Conservation (phyloP, 2,888 invertebrate genomes). For the Diarsia rubi region DNA sequence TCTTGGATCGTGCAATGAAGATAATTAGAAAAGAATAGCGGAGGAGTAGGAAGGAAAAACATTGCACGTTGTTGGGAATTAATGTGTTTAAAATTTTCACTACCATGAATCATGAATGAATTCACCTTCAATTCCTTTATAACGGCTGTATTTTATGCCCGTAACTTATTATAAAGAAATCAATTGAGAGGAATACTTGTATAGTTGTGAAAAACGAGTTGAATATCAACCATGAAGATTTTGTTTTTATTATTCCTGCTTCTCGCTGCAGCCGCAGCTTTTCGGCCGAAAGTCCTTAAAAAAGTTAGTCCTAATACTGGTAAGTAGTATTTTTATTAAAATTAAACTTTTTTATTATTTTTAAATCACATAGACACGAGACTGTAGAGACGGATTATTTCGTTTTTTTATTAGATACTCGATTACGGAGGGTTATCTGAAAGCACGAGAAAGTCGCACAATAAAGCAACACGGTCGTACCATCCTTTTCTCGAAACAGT, state of each 20-base stretch:
- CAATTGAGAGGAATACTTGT: background rate
- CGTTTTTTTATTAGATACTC: too few relatives aligned
- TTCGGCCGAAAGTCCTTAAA: fast-evolving
- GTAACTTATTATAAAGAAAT: background rate
- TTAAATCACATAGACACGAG: too few relatives aligned
- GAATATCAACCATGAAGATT: slow-evolving; percentile 26
- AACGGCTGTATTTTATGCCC: background rate
- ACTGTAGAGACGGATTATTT: too few relatives aligned
- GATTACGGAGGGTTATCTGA: too few relatives aligned
- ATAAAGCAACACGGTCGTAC: too few relatives aligned
- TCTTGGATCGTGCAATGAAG: too few relatives aligned
- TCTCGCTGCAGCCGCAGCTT: background rate
- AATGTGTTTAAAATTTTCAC: too few relatives aligned
- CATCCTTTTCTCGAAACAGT: too few relatives aligned
- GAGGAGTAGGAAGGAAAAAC: too few relatives aligned
- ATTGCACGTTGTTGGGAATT: too few relatives aligned
- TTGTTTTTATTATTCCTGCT: slow-evolving; percentile 29
- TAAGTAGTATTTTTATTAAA: slow-evolving; percentile 4
- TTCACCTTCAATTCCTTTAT: background rate
- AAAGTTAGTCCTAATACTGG: background rate
- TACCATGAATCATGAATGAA: slow-evolving; percentile 13
- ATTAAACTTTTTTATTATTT: background rate
- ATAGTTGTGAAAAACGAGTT: background rate
- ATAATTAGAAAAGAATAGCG: too few relatives aligned
- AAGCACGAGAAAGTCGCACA: too few relatives aligned